Base-by-base conservation (phyloP, 2,113 vertebrate genomes). In the Spheniscus mendiculus region DNA sequence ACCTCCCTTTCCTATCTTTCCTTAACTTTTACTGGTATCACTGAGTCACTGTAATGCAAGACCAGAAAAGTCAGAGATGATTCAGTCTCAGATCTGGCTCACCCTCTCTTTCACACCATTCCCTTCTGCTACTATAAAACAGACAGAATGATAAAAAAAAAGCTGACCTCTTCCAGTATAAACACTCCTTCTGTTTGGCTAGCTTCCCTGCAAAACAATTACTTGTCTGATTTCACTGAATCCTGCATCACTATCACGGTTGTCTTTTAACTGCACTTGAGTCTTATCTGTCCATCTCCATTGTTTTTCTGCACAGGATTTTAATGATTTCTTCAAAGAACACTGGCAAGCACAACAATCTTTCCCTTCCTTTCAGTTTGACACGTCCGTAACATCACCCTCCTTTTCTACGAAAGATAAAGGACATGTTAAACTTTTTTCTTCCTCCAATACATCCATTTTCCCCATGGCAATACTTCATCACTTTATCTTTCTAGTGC, bases 281-380 rank as follows among this genome's bases (percentile, higher is more conserved):
- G 63, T 80, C 55, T 58, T 81, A 96, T 83, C 80, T 52, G n/a
- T 66, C 45, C 44, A 73, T 65, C 67, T 82, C 65, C 34, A 29
- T 3, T 87, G 42, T 45, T 63, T 77, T 66, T 38, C 72, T 90
- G 72, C 42, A 50, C 32, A 62, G 38, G 62, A 83, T 87, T 93
- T 89, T 82, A 94, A 92, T 29, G 26, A 91, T 93, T 89, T 91
- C 47, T 84, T 89, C 88, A 78, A 91, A 95, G 81, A 93, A 79
- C 44, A 12, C n/a, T n/a, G n/a, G n/a, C n/a, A n/a, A n/a, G n/a
- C n/a, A n/a, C n/a, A n/a, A n/a, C n/a, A n/a, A n/a, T n/a, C n/a
- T n/a, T n/a, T n/a, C n/a, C n/a, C n/a, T n/a, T n/a, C n/a, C n/a
- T n/a, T n/a, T n/a, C 79, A 34, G 66, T 78, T 18, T 74, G 56